Base-by-base conservation (phyloP, 2,888 invertebrate species). In the Callyntrura guangdongensis region DNA sequence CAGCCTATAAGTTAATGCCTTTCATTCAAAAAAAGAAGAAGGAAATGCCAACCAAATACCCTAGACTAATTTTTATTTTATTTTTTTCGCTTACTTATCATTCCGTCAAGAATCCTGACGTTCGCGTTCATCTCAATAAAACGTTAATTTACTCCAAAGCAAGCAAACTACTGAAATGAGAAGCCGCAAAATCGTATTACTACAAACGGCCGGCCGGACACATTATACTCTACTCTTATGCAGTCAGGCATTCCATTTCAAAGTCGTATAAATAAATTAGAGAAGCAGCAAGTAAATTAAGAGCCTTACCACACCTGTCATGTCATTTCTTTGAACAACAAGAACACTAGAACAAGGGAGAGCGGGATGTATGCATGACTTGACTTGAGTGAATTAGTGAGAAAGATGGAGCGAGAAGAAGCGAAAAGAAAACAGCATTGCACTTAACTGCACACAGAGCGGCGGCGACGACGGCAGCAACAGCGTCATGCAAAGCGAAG, bases 291-390 rank as follows among this genome's bases (percentile, higher is more conserved):
- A 81, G 56, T 59, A 59, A 81, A 81, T 81, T 81, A 64, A 53
- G 69, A 87, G 47, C 36, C 61, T 61, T 81, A 59, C 53, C 79
- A 86, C 87, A 88, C 88, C 88, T 88, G 88, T 82, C 88, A 88
- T 72, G 82, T 82, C 88, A 59, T 82, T 81, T 69, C 47, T 74
- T 45, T 81, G 59, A 81, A 81, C 27, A 81, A 81, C 27, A 59
- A 59, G 27, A 27, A 59, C 59, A 36, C 9, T 59, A 81, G 59
- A 81, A 9, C 4, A 17, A 59, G 17, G n/a, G 17, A 72, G 36
- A 67, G 67, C 5, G 36, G 72, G 6, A 56, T 79, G 53, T 45
- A 81, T 81, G 81, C 81, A 85, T 72, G 74, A 72, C 85, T 74
- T 81, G 81, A 81, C 81, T 81, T n/a, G 36, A 59, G 45, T 74